These are phyloP conservation scores for Barnardius zonarius DNA, from an alignment of 2,113 vertebrate genomes.

Conservation along the genomic window DNA sequence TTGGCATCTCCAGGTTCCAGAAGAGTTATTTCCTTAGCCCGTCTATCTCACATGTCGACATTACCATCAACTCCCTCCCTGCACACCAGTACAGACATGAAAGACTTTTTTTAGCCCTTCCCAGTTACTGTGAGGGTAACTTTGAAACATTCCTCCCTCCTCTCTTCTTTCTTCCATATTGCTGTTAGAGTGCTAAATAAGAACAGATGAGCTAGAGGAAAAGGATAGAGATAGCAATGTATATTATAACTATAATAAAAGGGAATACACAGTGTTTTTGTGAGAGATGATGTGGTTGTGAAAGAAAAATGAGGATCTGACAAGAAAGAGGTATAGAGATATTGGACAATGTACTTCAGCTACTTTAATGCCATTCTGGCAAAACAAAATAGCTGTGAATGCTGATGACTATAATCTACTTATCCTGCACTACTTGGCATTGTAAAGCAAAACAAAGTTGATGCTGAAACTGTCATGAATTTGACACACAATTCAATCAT, in stretches of 20 bases:
- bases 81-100: not conserved
- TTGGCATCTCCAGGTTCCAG: not conserved
- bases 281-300: not conserved
- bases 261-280: not conserved
- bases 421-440: not conserved
- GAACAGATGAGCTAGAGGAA: not conserved
- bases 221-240: not conserved
- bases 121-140: not conserved
- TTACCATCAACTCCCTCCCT: fast-evolving
- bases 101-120: not conserved
- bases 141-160: not conserved
- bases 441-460: not conserved
- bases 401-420: not conserved
- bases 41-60: not conserved
- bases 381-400: not conserved
- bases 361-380: not conserved
- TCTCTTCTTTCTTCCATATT: not conserved
- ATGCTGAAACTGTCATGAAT: not conserved
- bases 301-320: not conserved
- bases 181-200: not conserved
- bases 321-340: not conserved
- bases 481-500: not conserved
- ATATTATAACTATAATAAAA: not conserved
- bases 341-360: not conserved
- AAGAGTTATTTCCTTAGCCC: not conserved